Evolutionary conservation across 2,888 invertebrate genomes (phyloP), one percentile per base, ranked within the genome.

Genomic region (Conomelus anceps): DNA sequence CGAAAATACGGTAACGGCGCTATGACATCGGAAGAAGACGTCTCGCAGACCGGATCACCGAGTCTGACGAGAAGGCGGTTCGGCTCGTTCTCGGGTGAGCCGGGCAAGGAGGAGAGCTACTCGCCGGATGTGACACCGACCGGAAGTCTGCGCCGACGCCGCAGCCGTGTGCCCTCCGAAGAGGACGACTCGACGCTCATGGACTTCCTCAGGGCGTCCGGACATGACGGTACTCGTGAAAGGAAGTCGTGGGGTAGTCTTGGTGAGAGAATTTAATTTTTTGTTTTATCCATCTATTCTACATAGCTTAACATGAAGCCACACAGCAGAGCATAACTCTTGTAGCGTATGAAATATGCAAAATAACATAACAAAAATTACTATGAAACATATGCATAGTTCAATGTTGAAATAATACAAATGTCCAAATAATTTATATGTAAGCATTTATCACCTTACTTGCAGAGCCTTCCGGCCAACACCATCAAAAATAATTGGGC

Each of bases 111-210:
- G 29, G 86, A 7, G 22, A 94, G 94, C 91, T 94, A 93, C 90
- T 95, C 95, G 20, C 95, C 95, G 92, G 98, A 98, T 92, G 96
- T 98, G 84, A 98, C 98, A 4, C 98, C 98, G 20, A 98, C 97
- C 91, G 98, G 98, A 34, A 98, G 98, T 91, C 94, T 98, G 84
- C 95, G 98, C 22, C 94, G 98, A 41, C 94, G 98, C 86, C 94
- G 97, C 91, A 96, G 98, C 92, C 95, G 97, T 29, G 96, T 97
- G 22, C 95, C 97, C 0, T 96, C 96, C 4, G 97, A 96, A 92
- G 97, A 97, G 92, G 97, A 98, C 92, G 98, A 98, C 91, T 96
- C 96, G 6, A 96, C 96, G 22, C 93, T 98, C n/a, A 96, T 98
- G 95, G 97, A 97, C 93, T 98, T 97, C 93, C 94, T 98, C 89